A percentile compares a stretch with the other conserved stretches of the same genome.
Conservation (phyloP, 2,113 vertebrate species). For the Hydrochoerus hydrochaeris region DNA sequence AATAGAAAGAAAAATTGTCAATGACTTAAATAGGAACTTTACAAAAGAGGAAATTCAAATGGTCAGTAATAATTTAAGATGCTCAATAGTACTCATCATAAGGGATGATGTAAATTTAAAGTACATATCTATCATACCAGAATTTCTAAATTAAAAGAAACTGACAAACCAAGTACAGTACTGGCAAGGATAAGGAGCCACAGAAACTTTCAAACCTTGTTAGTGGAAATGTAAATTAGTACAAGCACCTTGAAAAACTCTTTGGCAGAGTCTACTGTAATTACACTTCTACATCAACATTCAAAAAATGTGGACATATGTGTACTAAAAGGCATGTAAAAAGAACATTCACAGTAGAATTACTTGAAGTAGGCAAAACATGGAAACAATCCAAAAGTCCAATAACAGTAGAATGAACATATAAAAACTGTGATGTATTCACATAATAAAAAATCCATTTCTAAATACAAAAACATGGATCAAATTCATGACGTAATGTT, state of each 20-base stretch:
- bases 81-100: not conserved
- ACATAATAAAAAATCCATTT: not conserved
- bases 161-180: not conserved
- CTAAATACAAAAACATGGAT: not conserved
- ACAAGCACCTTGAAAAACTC: not conserved
- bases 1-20: not conserved
- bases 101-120: not conserved
- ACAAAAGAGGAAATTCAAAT: not conserved
- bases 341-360: not conserved
- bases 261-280: not conserved
- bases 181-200: not conserved
- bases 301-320: not conserved
- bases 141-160: constrained; percentile 14
- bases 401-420: not conserved
- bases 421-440: not conserved
- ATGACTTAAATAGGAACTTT: not conserved
- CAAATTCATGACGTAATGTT: not conserved
- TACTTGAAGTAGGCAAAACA: not conserved
- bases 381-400: not conserved
- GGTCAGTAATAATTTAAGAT: not conserved
- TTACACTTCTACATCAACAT: not conserved
- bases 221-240: not conserved
- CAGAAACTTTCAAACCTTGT: not conserved
- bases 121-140: not conserved
- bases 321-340: not conserved